Conservation (phyloP, 2,797 vertebrate species). For the Oophaga sylvatica region DNA sequence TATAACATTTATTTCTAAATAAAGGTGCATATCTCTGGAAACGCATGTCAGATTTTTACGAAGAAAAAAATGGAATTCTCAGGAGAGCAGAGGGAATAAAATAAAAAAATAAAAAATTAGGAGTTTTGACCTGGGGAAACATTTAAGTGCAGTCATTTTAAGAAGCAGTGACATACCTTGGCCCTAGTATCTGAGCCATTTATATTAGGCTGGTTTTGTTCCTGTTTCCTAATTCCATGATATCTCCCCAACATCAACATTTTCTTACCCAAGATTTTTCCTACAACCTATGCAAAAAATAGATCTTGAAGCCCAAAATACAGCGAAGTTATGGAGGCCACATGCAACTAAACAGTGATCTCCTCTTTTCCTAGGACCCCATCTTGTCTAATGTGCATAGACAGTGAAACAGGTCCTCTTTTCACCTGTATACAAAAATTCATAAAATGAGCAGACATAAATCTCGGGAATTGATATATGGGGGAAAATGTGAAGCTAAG, state of each 20-base stretch:
- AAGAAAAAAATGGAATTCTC: too few species aligned
- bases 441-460: background rate
- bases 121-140: too few species aligned
- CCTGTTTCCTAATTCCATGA: background rate
- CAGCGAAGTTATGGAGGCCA: background rate
- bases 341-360: background rate
- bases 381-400: background rate
- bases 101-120: too few species aligned
- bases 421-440: background rate
- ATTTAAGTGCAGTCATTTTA: too few species aligned
- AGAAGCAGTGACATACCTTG: background rate
- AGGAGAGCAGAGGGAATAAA: too few species aligned
- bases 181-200: too few species aligned
- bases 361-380: background rate
- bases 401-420: background rate
- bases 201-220: too few species aligned
- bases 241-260: background rate
- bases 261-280: background rate
- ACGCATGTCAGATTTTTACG: too few species aligned
- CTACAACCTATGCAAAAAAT: background rate
- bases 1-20: too few species aligned
- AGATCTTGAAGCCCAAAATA: background rate
- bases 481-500: background rate
- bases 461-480: too few species aligned
- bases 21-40: too few species aligned